Base-by-base conservation (phyloP, 2,888 invertebrate genomes). In the Drosophila siamana region DNA sequence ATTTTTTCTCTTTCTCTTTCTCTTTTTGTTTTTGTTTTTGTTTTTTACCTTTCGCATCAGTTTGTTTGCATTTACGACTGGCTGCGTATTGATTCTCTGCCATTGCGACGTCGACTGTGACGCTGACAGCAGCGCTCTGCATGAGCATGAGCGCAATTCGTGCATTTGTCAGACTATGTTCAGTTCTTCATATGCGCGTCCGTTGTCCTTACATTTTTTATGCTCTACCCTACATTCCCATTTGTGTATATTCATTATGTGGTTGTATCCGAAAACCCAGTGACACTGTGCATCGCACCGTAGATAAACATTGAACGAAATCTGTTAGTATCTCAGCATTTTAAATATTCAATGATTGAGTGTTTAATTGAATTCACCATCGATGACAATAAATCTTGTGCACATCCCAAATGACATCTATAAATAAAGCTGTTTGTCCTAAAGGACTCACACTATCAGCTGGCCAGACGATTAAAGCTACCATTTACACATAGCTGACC, bases 71-170 rank as follows among this genome's bases (percentile, higher is more conserved):
- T 74, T 70, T 69, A 56, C 55, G 47, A 41, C 63, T 62, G 56
- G 56, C 64, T 73, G 77, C 69, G 55, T 86, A 83, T 83, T 88
- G 82, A 83, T 83, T 83, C 71, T 88, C 82, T 71, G 75, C 59
- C 47, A 47, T 59, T 33, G 62, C 62, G 52, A 40, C n/a, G 57
- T 5, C 15, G 13, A 8, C 40, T 30, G 4, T 13, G 24, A 26
- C 46, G 26, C 19, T 38, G 48, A 8, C 48, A 46, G 16, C 78
- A 48, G 50, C 61, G 33, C 2, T 52, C 48, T 44, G 59, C 46
- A 38, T 33, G 30, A 64, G 41, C 61, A 66, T 57, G 48, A 67
- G 80, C 86, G 85, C 75, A 85, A 68, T 78, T 78, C 69, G 48
- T 60, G 68, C 68, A 86, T 83, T 80, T 80, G 72, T 78, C 67